Conservation (phyloP, 2,888 invertebrate genomes). For the Tanaodytes sp. region DNA sequence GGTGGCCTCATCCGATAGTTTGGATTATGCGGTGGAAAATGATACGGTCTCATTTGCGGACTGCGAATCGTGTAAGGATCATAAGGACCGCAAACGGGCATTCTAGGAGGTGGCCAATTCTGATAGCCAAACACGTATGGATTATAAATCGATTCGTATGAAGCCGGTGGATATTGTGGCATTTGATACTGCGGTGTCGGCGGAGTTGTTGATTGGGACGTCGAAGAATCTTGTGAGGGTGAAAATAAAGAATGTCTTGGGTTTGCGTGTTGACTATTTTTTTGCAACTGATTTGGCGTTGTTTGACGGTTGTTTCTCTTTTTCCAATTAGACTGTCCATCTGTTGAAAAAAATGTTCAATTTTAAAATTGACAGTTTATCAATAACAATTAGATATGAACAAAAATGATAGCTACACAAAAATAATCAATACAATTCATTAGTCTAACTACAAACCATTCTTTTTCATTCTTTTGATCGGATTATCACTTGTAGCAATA, state of each 20-base stretch:
- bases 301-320: too few species aligned
- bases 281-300: too few species aligned
- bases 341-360: background rate
- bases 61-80: background rate
- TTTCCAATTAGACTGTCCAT: too few species aligned
- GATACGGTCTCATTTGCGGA: background rate
- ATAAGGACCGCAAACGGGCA: constrained; percentile 6
- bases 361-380: too few species aligned
- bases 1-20: background rate
- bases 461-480: constrained; percentile 6
- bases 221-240: background rate
- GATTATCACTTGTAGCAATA: constrained; percentile 7
- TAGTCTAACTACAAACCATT: constrained; percentile 16
- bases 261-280: too few species aligned
- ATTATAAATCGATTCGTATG: constrained; percentile 1
- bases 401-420: too few species aligned
- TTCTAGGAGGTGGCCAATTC: constrained; percentile 22
- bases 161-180: constrained; percentile 4
- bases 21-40: background rate
- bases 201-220: constrained; percentile 4
- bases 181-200: constrained; percentile 12
- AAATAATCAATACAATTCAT: too few species aligned
- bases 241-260: too few species aligned
- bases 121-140: constrained; percentile 24
- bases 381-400: too few species aligned